Evolutionary conservation across 2,888 invertebrate genomes (phyloP).

Genomic region (Thelaira solivaga): DNA sequence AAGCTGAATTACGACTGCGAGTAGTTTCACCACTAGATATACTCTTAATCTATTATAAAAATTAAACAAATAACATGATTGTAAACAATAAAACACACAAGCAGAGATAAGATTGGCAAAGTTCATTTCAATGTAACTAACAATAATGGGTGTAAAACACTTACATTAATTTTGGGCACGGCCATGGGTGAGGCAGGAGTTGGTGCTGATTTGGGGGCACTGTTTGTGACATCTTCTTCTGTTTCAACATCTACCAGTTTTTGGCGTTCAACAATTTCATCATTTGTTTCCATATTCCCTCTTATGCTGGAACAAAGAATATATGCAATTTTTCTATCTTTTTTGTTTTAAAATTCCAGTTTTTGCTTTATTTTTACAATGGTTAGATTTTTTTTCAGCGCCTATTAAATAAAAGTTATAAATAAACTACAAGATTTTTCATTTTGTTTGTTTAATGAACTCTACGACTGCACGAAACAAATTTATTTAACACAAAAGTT

Average conservation of each 20-base stretch:
- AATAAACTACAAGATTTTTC: neutral
- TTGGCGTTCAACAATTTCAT: constrained; percentile 77
- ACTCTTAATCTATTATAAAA: constrained; percentile 72
- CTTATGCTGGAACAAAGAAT: neutral
- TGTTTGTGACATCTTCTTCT: constrained; percentile 73
- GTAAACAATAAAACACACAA: neutral
- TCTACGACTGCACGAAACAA: neutral
- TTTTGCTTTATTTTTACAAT: neutral
- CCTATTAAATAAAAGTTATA: neutral
- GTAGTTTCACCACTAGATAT: constrained; percentile 77
- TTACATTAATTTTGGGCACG: constrained; percentile 72
- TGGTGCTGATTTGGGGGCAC: constrained; percentile 74
- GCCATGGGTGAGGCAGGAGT: constrained; percentile 75
- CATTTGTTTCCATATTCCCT: constrained; percentile 75
- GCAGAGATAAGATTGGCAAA: constrained; percentile 32
- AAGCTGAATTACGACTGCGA: constrained; percentile 76
- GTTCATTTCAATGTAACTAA: constrained; percentile 14
- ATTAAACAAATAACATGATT: neutral
- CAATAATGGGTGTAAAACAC: constrained; percentile 26
- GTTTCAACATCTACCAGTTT: constrained; percentile 76
- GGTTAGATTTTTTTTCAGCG: neutral
- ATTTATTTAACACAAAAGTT: constrained; percentile 20
- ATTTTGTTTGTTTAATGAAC: neutral
- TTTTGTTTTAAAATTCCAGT: neutral
- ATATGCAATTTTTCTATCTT: neutral